Percentiles rank a stretch among this genome's conserved stretches.
Conservation (phyloP, 2,888 invertebrate genomes). For the Harpalus rufipes region DNA sequence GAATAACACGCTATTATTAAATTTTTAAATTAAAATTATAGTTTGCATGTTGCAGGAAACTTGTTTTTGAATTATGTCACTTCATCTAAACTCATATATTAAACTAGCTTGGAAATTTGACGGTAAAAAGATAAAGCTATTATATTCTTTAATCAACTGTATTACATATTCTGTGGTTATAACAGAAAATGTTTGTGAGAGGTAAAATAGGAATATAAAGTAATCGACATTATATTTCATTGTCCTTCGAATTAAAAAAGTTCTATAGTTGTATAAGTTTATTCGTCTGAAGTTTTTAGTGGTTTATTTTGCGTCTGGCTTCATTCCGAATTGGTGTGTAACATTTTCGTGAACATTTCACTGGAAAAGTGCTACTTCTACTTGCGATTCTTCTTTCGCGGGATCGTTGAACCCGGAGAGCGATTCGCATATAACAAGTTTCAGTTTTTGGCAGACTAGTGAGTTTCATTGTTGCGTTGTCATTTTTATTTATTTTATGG, state of each 20-base stretch:
- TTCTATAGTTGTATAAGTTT: conserved; percentile 3
- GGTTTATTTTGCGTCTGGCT: conserved; percentile 38
- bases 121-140: too few relatives aligned
- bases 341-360: conserved; percentile 39
- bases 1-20: too few relatives aligned
- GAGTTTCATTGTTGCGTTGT: conserved; percentile 50
- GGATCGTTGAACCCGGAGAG: conserved; percentile 42
- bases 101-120: too few relatives aligned
- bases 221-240: conserved; percentile 3
- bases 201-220: neutral
- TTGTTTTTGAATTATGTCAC: too few relatives aligned
- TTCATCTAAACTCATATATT: too few relatives aligned
- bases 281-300: conserved; percentile 21
- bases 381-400: conserved; percentile 22
- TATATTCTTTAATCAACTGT: too few relatives aligned
- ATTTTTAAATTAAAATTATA: too few relatives aligned
- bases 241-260: conserved; percentile 15
- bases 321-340: conserved; percentile 27
- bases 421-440: conserved; percentile 50
- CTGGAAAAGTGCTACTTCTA: conserved; percentile 9
- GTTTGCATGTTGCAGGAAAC: too few relatives aligned
- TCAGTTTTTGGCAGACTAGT: conserved; percentile 55
- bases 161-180: too few relatives aligned
- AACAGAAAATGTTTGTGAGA: neutral
- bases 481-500: conserved; percentile 51